Evolutionary conservation across 2,888 invertebrate genomes (phyloP).

Genomic region (Leuctra nigra): DNA sequence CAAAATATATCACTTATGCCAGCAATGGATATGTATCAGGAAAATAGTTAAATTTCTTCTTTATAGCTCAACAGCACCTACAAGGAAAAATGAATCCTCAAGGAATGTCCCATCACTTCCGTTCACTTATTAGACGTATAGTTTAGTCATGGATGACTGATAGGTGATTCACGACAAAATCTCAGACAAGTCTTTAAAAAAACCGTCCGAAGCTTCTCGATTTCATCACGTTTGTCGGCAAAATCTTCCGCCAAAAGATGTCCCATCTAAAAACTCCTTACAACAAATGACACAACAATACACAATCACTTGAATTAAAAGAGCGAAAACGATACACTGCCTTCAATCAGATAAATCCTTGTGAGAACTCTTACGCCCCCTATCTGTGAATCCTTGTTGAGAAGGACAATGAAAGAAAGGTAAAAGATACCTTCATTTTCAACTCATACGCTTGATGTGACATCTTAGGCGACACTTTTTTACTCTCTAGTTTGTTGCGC

Average conservation of each 20-base stretch:
- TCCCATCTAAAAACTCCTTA: background rate
- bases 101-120: too few species aligned
- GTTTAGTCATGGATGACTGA: too few species aligned
- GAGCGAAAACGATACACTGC: background rate
- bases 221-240: conserved; percentile 2
- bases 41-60: too few species aligned
- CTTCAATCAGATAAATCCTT: background rate
- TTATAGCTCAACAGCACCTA: too few species aligned
- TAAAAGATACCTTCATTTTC: conserved; percentile 20
- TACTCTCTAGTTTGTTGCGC: background rate
- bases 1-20: too few species aligned
- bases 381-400: background rate
- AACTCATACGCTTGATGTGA: conserved; percentile 8
- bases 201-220: background rate
- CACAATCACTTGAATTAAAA: conserved; percentile 5
- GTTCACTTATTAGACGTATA: too few species aligned
- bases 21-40: too few species aligned
- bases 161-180: too few species aligned
- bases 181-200: too few species aligned
- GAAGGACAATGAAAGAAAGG: background rate
- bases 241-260: background rate
- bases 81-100: too few species aligned
- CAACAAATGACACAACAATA: background rate
- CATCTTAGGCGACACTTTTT: conserved; percentile 10
- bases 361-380: conserved; percentile 7